Evolutionary conservation across 2,113 vertebrate genomes (phyloP), one percentile per base, ranked within the genome.

Genomic region (Pollimyrus isidori): DNA sequence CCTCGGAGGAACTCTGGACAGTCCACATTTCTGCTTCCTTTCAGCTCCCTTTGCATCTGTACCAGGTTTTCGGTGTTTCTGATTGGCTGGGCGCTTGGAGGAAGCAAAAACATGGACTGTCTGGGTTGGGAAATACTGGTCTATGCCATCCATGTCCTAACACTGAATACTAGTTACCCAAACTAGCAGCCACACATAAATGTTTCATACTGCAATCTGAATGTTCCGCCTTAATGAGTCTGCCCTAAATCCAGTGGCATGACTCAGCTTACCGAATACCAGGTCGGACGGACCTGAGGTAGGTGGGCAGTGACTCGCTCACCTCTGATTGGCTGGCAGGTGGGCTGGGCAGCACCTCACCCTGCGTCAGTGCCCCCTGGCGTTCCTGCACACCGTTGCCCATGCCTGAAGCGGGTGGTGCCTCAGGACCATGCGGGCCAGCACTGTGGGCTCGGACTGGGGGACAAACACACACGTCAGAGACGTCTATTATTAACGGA

Each of bases 371-470:
- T 76, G 94, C 92, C 92, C 92, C 93, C 88, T 86, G 91, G 85
- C 93, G 94, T 93, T 97, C 96, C 94, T 97, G 96, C 92, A 97
- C 96, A 93, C 96, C 97, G 96, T 95, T 97, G 94, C 97, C 98
- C 98, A 99, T 99, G 89, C 95, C 96, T 91, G 91, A n/a, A 35
- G 39, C 3, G 39, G 82, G 13, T 21, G 50, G 9, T 26, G 86
- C 83, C 91, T 92, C 89, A 91, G 58, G 35, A 92, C 90, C 92
- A 92, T 93, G 90, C 89, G 94, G 92, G 91, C 93, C 92, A 88
- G 91, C 90, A 90, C 90, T 62, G 46, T 6, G 87, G 87, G 65
- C 30, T 53, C 19, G 13, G 30, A 80, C 89, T 73, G 85, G 82
- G 11, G 65, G 35, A 5, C 69, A 46, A 52, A 23, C 45, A n/a